These are phyloP conservation scores for Platalea minor DNA, from an alignment of 2,797 vertebrate species.

Conservation along the genomic window DNA sequence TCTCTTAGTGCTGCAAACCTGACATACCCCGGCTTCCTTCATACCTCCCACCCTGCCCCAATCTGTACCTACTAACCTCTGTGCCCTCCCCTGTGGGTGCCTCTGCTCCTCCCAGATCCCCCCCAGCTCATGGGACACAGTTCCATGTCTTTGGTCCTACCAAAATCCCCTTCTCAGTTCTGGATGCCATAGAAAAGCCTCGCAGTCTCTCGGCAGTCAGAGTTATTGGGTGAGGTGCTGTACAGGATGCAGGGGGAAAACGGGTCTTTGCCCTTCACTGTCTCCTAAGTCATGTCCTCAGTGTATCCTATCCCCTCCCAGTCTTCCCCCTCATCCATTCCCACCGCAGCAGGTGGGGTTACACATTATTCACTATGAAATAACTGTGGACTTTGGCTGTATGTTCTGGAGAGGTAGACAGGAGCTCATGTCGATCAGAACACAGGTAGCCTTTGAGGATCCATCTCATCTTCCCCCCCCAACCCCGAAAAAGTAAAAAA, in stretches of 20 bases:
- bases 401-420: neutral
- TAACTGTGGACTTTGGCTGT: neutral
- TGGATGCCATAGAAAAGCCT: neutral
- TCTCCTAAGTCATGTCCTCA: neutral
- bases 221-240: neutral
- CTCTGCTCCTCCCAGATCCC: neutral
- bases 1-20: neutral
- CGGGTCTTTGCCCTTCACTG: neutral
- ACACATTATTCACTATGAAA: neutral
- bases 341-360: neutral
- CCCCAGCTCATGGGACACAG: neutral
- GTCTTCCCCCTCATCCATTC: neutral
- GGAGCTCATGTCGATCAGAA: neutral
- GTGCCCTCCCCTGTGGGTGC: neutral
- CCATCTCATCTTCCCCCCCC: neutral
- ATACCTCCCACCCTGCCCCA: neutral
- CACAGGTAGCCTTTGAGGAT: neutral
- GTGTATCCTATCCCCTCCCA: neutral
- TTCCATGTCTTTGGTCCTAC: neutral
- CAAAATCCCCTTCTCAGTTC: neutral
- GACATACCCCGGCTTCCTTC: neutral
- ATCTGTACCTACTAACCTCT: neutral
- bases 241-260: neutral
- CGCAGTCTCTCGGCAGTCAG: neutral
- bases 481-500: neutral